Evolutionary conservation across 2,113 vertebrate species (phyloP), one percentile per base, ranked within the genome.

Genomic region (Camelus bactrianus): DNA sequence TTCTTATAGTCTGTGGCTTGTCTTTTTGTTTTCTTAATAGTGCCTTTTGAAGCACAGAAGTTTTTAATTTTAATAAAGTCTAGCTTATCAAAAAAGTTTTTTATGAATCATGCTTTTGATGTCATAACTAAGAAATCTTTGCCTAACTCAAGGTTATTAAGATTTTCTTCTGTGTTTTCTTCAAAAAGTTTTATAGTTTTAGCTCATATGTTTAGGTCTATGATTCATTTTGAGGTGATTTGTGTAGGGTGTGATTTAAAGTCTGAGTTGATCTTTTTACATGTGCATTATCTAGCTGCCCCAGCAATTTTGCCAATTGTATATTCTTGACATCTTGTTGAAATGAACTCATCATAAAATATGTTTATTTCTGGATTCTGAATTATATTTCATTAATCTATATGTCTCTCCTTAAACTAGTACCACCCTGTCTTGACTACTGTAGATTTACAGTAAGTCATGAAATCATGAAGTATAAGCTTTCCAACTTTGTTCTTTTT

Each of bases 1-100:
- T 56, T 67, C 52, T 70, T 48, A 11, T 14, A 70, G 24, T 84
- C 32, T 76, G 6, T 72, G 54, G 8, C 12, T 77, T 94, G 6
- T 83, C 26, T n/a, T 80, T 76, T 84, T 89, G 24, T 87, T 80
- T 94, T 90, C 24, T 58, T 70, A 32, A 30, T 83, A 46, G 35
- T 75, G 28, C 62, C 48, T 83, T 83, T 83, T 85, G 58, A 94
- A 88, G 7, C 26, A 42, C 19, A 52, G 26, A 88, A 72, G 3
- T 73, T 75, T 80, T 93, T 72, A n/a, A 81, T 64, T 77, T 64
- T 89, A 85, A 93, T 65, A 4, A 70, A 94, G 28, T 65, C 67
- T 9, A 28, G 28, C 69, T 79, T 87, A 48, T 87, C 35, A 75
- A 42, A 89, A 46, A 58, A 16, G 26, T 46, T 75, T 89, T 76